A percentile compares a stretch with the other conserved stretches of the same genome.
Evolutionary conservation across 2,797 vertebrate species (phyloP).

Genomic region (Labeo calbasu): DNA sequence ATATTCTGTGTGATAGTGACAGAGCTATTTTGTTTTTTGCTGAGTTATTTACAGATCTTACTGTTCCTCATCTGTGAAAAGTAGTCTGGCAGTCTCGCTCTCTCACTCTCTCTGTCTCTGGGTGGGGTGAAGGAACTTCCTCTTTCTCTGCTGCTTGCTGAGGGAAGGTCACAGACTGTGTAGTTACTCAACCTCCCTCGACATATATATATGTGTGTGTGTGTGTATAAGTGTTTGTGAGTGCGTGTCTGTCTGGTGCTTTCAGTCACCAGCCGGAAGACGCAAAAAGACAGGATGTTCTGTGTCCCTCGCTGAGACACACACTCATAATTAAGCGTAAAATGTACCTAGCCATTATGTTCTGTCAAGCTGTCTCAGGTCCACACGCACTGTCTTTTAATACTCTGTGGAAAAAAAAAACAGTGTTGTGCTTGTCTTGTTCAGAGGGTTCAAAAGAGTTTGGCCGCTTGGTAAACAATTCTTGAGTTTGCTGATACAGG

Average conservation of each 20-base stretch:
- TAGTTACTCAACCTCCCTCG: conserved; percentile 68
- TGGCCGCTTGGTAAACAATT: conserved; percentile 20
- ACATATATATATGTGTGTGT: conserved; percentile 27
- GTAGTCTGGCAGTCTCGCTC: conserved; percentile 43
- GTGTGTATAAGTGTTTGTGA: conserved; percentile 48
- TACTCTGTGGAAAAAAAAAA: not conserved
- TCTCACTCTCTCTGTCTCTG: conserved; percentile 63
- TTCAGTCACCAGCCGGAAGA: conserved; percentile 76
- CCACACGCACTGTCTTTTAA: conserved; percentile 18
- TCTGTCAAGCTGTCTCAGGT: conserved; percentile 50
- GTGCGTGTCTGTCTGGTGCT: conserved; percentile 71
- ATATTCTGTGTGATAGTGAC: conserved; percentile 32
- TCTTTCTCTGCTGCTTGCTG: conserved; percentile 57
- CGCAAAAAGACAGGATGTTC: conserved; percentile 83
- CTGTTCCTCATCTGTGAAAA: conserved; percentile 50
- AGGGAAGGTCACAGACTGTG: conserved; percentile 71
- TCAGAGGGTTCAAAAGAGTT: conserved; percentile 27
- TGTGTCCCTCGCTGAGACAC: conserved; percentile 51
- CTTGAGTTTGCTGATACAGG: conserved; percentile 28
- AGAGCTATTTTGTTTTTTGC: conserved; percentile 25
- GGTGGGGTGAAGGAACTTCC: conserved; percentile 73
- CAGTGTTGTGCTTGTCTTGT: not conserved
- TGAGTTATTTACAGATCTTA: conserved; percentile 41
- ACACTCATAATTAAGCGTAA: conserved; percentile 48
- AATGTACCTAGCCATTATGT: conserved; percentile 35